These are phyloP conservation scores for Rhombomys opimus DNA, from an alignment of 2,113 vertebrate species.

Conservation along the genomic window DNA sequence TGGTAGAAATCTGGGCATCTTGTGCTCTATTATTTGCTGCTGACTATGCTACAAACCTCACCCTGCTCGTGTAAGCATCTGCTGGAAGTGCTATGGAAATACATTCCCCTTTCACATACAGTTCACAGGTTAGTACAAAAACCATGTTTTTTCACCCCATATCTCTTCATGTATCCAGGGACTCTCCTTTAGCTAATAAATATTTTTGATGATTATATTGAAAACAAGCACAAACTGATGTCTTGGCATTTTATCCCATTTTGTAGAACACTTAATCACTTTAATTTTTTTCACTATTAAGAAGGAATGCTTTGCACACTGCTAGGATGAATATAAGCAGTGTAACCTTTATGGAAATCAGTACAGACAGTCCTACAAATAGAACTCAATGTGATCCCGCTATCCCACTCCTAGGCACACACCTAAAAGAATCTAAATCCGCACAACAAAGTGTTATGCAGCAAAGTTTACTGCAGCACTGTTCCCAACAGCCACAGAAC, in stretches of 20 bases:
- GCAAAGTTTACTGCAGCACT: too few species aligned
- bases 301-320: not conserved
- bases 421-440: not conserved
- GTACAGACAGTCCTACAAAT: not conserved
- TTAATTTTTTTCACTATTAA: conserved; percentile 27
- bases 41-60: conserved; percentile 36
- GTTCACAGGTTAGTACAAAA: conserved; percentile 37
- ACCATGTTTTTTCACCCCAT: not conserved
- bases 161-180: not conserved
- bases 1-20: not conserved
- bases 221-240: conserved; percentile 44
- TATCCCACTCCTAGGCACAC: too few species aligned
- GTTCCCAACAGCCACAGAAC: not conserved
- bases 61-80: not conserved
- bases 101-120: conserved; percentile 34
- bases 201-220: conserved; percentile 27
- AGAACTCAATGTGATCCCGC: not conserved
- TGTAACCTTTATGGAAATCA: not conserved
- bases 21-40: not conserved
- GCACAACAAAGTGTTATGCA: not conserved
- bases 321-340: not conserved
- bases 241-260: not conserved
- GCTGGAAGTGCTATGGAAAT: conserved; percentile 31
- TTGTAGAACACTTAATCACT: not conserved
- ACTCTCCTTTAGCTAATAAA: conserved; percentile 36